phyloP scores from a whole-genome alignment of 2,888 invertebrate species.

The Cotesia congregata region DNA sequence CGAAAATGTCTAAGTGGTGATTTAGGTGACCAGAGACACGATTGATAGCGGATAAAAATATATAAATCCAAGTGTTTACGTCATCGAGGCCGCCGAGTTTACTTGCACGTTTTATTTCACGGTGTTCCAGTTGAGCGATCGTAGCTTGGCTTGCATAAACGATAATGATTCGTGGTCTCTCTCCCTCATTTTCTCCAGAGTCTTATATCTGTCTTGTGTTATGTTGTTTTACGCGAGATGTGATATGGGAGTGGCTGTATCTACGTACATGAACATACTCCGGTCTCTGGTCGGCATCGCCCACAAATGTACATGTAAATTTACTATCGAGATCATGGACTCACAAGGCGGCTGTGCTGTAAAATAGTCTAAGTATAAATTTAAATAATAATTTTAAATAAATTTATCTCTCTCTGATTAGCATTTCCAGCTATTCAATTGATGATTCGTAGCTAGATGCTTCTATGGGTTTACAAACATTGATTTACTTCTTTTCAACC shows the following conservation, averaged over 20 bases:
- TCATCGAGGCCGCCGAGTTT: conserved; percentile 34
- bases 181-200: conserved; percentile 21
- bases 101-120: conserved; percentile 36
- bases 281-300: background rate
- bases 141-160: conserved; percentile 51
- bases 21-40: conserved; percentile 1
- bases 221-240: conserved; percentile 34
- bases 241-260: conserved; percentile 47
- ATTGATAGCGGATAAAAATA: background rate
- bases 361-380: background rate
- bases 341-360: background rate
- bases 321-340: conserved; percentile 20
- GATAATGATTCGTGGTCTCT: conserved; percentile 35
- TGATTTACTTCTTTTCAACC: background rate
- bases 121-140: conserved; percentile 51
- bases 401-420: no score
- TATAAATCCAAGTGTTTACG: conserved; percentile 25
- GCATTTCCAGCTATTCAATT: background rate
- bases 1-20: background rate
- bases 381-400: background rate
- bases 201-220: background rate
- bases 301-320: conserved; percentile 10
- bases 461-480: background rate
- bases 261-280: background rate
- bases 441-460: background rate